phyloP scores from a whole-genome alignment of 2,797 vertebrate species.

The Pempheris klunzingeri region DNA sequence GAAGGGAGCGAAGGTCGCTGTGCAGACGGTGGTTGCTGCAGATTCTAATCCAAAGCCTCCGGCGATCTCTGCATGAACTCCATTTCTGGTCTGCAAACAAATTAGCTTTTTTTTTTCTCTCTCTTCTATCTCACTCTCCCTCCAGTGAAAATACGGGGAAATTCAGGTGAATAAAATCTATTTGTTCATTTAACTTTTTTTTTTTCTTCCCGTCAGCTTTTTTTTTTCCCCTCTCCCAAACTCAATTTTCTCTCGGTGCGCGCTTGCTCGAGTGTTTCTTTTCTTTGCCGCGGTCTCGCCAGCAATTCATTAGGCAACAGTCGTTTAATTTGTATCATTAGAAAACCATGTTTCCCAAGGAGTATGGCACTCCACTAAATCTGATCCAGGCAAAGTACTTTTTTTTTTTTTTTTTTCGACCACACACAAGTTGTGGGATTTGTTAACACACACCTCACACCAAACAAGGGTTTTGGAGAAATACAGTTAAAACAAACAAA shows the following conservation, averaged over 20 bases:
- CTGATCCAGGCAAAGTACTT: conserved; percentile 67
- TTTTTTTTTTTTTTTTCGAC: conserved; percentile 37
- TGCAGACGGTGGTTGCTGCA: conserved; percentile 70
- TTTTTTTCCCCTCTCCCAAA: conserved; percentile 62
- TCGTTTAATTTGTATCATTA: conserved; percentile 76
- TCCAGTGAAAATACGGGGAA: conserved; percentile 67
- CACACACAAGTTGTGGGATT: conserved; percentile 62
- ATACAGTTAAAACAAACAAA: conserved; percentile 50
- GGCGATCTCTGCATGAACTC: conserved; percentile 77
- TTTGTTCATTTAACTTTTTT: conserved; percentile 74
- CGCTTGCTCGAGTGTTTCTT: conserved; percentile 53
- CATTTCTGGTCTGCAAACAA: conserved; percentile 80
- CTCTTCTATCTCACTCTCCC: conserved; percentile 59
- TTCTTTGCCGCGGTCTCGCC: conserved; percentile 54
- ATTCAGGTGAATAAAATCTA: conserved; percentile 79
- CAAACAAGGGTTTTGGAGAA: conserved; percentile 48
- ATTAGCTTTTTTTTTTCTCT: conserved; percentile 64
- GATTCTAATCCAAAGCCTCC: conserved; percentile 79
- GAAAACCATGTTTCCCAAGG: conserved; percentile 70
- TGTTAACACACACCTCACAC: conserved; percentile 66
- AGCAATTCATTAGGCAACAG: conserved; percentile 74
- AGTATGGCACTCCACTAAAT: conserved; percentile 56
- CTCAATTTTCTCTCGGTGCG: conserved; percentile 62
- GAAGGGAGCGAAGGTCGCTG: conserved; percentile 72
- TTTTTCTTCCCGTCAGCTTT: conserved; percentile 37